phyloP scores from a whole-genome alignment of 1,140 invertebrate genomes.

The Ceratosolen fusciceps region DNA sequence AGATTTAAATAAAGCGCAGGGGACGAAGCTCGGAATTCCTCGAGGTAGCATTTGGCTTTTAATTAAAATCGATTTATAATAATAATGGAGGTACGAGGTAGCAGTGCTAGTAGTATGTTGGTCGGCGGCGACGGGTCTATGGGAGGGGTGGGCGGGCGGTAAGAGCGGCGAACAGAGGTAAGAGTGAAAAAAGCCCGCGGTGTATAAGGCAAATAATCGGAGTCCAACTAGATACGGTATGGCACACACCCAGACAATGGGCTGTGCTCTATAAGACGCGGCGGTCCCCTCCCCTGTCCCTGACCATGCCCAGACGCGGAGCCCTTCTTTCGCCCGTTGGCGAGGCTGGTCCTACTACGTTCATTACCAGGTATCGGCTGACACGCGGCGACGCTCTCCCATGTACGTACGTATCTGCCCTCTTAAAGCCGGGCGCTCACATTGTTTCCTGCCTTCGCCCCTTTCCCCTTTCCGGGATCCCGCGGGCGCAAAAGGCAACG shows the following conservation, averaged over 20 bases:
- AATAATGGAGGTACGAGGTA: too few species aligned
- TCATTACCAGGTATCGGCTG: conserved; percentile 30
- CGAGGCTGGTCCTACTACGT: conserved; percentile 21
- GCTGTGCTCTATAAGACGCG: background rate
- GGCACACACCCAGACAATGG: conserved; percentile 12
- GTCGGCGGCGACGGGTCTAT: background rate
- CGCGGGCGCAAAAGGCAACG: background rate
- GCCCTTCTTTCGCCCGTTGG: background rate
- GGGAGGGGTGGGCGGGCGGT: background rate
- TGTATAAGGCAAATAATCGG: conserved; percentile 12
- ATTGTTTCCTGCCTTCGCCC: conserved; percentile 36
- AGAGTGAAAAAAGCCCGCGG: background rate
- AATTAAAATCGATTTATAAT: conserved; percentile 1
- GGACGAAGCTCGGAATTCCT: background rate
- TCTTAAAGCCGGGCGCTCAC: conserved; percentile 23
- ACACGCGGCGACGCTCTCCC: conserved; percentile 20
- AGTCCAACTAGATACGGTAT: conserved; percentile 17
- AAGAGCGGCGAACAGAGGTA: background rate
- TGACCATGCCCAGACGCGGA: too few species aligned
- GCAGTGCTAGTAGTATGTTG: too few species aligned
- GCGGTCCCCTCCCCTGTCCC: too few species aligned
- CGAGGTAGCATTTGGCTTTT: background rate
- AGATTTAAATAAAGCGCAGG: background rate
- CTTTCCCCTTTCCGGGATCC: conserved; percentile 2
- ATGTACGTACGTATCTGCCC: background rate